Conservation (phyloP, 2,888 invertebrate genomes). For the Habrosyne pyritoides region DNA sequence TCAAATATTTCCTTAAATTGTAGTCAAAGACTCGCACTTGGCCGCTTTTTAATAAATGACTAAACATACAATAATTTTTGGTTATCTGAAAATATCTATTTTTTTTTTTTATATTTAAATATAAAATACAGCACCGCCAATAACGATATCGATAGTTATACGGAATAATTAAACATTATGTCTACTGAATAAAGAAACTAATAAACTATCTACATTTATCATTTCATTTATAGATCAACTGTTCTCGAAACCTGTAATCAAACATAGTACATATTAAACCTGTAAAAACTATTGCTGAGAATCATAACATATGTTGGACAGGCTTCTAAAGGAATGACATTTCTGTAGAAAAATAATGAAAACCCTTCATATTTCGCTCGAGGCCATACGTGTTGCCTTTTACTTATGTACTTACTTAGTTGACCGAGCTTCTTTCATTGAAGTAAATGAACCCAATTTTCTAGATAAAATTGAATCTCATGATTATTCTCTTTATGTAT, state of each 20-base stretch:
- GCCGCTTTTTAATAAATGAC: too few species aligned
- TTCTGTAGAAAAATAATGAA: not conserved
- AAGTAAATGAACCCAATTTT: not conserved
- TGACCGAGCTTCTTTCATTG: not conserved
- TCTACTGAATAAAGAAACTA: too few species aligned
- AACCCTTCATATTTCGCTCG: not conserved
- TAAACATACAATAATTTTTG: too few species aligned
- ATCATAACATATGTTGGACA: not conserved
- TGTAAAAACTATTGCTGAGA: conserved; percentile 1
- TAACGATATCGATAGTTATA: too few species aligned
- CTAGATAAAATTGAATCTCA: not conserved
- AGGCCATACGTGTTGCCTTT: not conserved
- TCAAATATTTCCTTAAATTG: too few species aligned
- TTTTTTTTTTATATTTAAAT: too few species aligned
- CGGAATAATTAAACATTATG: too few species aligned
- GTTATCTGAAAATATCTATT: too few species aligned
- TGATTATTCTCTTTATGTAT: too few species aligned
- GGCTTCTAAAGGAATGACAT: not conserved
- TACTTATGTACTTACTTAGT: not conserved
- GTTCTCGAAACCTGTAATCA: conserved; percentile 1
- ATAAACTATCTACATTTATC: too few species aligned
- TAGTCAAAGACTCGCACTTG: too few species aligned
- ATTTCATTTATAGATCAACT: not conserved
- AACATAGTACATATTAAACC: not conserved
- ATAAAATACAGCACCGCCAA: too few species aligned